phyloP scores from a whole-genome alignment of 2,888 invertebrate genomes.

The Pandemis cinnamomeana region DNA sequence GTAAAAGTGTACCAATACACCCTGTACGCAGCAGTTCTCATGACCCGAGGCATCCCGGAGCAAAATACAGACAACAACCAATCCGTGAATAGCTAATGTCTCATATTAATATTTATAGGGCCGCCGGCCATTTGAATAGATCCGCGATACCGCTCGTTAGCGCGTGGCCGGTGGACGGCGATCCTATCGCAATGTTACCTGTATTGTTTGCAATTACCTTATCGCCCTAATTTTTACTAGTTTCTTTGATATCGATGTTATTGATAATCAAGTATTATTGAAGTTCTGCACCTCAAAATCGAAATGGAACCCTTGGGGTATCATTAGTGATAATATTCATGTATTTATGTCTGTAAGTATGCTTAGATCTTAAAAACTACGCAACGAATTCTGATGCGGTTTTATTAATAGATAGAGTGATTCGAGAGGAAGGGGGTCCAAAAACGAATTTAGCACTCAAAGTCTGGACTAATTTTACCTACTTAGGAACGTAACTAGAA shows the following conservation, averaged over 20 bases:
- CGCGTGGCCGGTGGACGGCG: conserved; percentile 51
- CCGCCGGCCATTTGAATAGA: conserved; percentile 74
- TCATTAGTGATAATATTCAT: too few species aligned
- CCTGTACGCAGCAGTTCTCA: conserved; percentile 65
- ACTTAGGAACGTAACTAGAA: too few species aligned
- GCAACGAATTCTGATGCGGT: too few species aligned
- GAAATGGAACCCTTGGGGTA: too few species aligned
- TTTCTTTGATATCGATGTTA: background rate
- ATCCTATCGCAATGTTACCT: conserved; percentile 59
- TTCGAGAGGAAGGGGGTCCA: too few species aligned
- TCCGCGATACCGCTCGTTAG: conserved; percentile 67
- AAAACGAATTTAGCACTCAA: too few species aligned
- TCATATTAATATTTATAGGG: conserved; percentile 80
- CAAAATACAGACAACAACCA: conserved; percentile 77
- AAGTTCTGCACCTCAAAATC: too few species aligned
- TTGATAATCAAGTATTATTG: background rate
- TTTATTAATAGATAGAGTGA: too few species aligned
- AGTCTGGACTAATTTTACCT: too few species aligned
- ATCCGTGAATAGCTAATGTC: conserved; percentile 77
- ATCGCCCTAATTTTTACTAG: conserved; percentile 49
- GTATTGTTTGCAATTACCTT: conserved; percentile 72
- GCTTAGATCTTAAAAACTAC: too few species aligned
- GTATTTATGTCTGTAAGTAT: too few species aligned
- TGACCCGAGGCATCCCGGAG: conserved; percentile 69
- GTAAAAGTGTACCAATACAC: conserved; percentile 50